These are phyloP conservation scores for Eurytoma californica DNA, from an alignment of 2,888 invertebrate species.

Conservation along the genomic window DNA sequence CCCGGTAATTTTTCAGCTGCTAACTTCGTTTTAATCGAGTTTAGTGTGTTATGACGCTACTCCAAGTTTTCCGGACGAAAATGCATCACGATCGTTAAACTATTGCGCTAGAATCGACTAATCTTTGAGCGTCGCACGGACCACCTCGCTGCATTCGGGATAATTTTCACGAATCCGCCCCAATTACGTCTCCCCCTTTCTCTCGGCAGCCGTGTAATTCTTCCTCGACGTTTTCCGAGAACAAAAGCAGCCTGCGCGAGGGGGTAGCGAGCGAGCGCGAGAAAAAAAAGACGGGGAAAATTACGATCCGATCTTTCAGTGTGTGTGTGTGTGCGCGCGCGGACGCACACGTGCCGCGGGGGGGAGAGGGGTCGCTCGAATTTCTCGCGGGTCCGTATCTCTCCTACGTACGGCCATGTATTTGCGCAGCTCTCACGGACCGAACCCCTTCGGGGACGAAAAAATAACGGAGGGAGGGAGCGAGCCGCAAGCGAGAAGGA, in stretches of 20 bases:
- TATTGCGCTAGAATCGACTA: too few relatives aligned
- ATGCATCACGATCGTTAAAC: too few relatives aligned
- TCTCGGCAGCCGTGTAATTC: neutral
- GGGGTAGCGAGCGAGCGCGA: too few relatives aligned
- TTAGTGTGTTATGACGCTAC: too few relatives aligned
- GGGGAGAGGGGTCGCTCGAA: too few relatives aligned
- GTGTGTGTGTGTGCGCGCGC: neutral
- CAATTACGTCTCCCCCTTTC: conserved; percentile 1
- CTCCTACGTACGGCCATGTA: neutral
- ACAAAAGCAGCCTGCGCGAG: neutral
- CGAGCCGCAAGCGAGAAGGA: neutral
- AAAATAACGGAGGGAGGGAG: neutral
- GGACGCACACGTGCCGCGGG: neutral
- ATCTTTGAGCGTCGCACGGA: neutral
- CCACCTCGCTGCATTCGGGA: neutral
- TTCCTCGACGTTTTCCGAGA: conserved; percentile 1
- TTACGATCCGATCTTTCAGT: conserved; percentile 2
- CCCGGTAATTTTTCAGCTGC: too few relatives aligned
- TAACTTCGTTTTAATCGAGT: too few relatives aligned
- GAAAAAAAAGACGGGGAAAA: conserved; percentile 5
- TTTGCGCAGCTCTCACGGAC: conserved; percentile 24
- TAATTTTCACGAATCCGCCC: conserved; percentile 8
- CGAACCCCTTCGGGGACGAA: conserved; percentile 35
- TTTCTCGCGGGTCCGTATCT: neutral
- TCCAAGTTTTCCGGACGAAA: too few relatives aligned